Base-by-base conservation (phyloP, 2,888 invertebrate genomes). In the Corbicula japonica region DNA sequence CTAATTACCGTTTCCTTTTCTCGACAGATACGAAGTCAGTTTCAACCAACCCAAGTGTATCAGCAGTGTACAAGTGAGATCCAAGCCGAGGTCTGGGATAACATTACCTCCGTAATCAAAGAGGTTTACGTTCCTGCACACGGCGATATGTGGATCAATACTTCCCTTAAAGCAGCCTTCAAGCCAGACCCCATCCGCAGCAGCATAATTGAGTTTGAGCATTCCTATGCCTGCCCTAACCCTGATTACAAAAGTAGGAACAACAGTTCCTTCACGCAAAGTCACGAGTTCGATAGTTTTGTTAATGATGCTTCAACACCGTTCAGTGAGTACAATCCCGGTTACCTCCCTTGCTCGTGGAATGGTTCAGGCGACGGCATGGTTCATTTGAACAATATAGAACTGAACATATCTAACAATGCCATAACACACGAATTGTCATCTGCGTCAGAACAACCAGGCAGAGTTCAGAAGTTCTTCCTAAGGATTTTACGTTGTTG, bases 71-170 rank as follows among this genome's bases (percentile, higher is more conserved):
- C 62, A 26, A 44, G 44, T 18, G 30, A n/a, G 1, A 44, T 46
- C 62, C 62, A 62, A 62, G 46, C 62, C 30, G 46, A 62, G 26
- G 32, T 46, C 1, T 62, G 62, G 62, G 62, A 46, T 18, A 46
- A 62, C 18, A 46, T 62, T 28, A 62, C 62, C 18, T 44, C 62
- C 21, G 44, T 26, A 2, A 62, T 62, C 28, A 10, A n/a, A 8
- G 46, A 62, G 4, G 44, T 62, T 26, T 44, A 46, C 46, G 30
- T 44, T 21, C 62, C 41, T 30, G n/a, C 18, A 10, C 41, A n/a
- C 18, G 30, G 46, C 3, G 62, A 44, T 26, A 44, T 26, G 0
- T 62, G 62, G 62, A 26, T 38, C 46, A 26, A 8, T 1, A 8
- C 30, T 15, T 46, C 62, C 30, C 32, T 62, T n/a, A 50, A 21